These are phyloP conservation scores for Sclerurus mexicanus DNA, from an alignment of 2,113 vertebrate species.

Conservation along the genomic window DNA sequence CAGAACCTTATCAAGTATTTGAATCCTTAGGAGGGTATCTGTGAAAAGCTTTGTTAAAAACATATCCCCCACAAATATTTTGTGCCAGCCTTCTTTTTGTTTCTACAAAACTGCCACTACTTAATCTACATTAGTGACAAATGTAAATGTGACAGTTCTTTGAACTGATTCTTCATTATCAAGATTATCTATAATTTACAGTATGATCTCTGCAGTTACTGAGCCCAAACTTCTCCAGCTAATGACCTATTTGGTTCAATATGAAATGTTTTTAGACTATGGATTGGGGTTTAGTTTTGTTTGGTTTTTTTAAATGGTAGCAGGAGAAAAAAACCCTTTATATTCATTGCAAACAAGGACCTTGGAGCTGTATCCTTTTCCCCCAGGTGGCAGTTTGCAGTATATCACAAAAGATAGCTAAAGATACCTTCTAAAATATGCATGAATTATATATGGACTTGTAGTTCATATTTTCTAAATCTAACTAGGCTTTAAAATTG, in stretches of 20 bases:
- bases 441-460: background rate
- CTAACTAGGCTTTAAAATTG: background rate
- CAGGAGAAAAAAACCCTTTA: background rate
- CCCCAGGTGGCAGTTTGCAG: background rate
- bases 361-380: background rate
- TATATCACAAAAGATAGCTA: background rate
- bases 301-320: background rate
- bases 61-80: background rate
- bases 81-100: background rate
- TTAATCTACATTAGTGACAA: background rate
- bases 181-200: background rate
- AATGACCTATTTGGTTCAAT: background rate
- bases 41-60: background rate
- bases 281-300: accelerated
- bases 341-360: background rate
- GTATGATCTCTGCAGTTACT: background rate
- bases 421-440: background rate
- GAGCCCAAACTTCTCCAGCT: background rate
- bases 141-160: background rate
- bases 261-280: background rate
- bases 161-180: background rate
- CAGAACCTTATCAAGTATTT: background rate
- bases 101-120: background rate
- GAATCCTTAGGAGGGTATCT: background rate
- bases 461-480: background rate